Conservation (phyloP, 2,797 vertebrate genomes). For the Microchirus variegatus region DNA sequence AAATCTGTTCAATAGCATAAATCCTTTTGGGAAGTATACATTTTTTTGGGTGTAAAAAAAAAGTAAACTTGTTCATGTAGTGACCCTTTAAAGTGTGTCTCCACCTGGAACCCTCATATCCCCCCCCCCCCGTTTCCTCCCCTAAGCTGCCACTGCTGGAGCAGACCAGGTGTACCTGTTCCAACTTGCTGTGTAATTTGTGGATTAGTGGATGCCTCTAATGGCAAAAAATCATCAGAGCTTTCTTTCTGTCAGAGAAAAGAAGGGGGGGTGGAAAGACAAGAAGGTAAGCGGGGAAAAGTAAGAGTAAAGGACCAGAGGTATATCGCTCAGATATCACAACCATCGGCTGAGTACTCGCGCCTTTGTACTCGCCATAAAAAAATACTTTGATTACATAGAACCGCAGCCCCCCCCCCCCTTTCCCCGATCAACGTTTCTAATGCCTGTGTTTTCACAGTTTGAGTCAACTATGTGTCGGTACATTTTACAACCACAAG, state of each 20-base stretch:
- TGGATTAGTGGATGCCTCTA: slow-evolving; percentile 90
- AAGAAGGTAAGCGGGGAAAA: not conserved
- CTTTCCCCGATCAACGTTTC: no score
- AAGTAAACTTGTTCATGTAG: slow-evolving; percentile 1
- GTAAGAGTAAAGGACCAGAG: not conserved
- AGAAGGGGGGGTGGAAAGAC: not conserved
- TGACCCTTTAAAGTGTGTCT: slow-evolving; percentile 21
- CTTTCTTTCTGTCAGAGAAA: slow-evolving; percentile 29
- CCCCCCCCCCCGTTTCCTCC: slow-evolving; percentile 52
- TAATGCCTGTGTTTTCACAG: no score
- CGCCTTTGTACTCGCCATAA: no score
- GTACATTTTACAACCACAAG: no score
- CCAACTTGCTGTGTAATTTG: slow-evolving; percentile 90
- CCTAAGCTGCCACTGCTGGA: slow-evolving; percentile 72
- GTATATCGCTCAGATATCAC: not conserved
- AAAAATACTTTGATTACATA: no score
- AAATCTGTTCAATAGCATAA: not conserved
- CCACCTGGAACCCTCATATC: slow-evolving; percentile 18
- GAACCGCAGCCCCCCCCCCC: no score
- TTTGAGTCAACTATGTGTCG: no score
- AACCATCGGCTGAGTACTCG: no score
- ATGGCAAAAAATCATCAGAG: slow-evolving; percentile 80
- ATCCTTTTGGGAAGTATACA: not conserved
- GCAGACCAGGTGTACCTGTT: slow-evolving; percentile 85
- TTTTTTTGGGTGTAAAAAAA: not conserved